Percentiles rank a stretch among this genome's conserved stretches.
Evolutionary conservation across 1,140 invertebrate species (phyloP).

Genomic region (Argopecten irradians): DNA sequence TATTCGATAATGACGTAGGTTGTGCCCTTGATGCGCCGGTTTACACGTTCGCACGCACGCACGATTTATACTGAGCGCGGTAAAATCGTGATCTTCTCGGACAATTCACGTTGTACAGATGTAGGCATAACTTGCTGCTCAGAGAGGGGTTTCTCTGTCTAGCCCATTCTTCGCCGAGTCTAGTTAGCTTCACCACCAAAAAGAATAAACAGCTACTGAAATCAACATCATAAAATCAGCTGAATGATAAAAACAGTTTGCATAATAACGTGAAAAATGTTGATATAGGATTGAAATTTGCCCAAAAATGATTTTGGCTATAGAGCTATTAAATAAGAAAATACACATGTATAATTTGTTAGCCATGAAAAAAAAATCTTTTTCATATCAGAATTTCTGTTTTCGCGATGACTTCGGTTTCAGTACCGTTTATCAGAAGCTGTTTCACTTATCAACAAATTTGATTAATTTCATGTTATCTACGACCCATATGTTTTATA

Average conservation of each 20-base stretch:
- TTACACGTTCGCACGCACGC: not conserved
- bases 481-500: not conserved
- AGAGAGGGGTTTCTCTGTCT: not conserved
- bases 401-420: not conserved
- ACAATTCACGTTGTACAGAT: not conserved
- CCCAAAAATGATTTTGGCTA: too few species aligned
- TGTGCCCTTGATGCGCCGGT: not conserved
- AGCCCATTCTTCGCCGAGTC: not conserved
- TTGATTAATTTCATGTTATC: slow-evolving; percentile 12
- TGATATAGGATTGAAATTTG: too few species aligned
- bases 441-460: not conserved
- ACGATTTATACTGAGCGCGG: not conserved
- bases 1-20: not conserved
- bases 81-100: not conserved
- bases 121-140: not conserved
- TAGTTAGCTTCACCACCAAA: not conserved
- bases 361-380: too few species aligned
- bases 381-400: not conserved
- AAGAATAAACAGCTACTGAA: too few species aligned
- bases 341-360: too few species aligned
- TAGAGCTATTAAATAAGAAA: too few species aligned
- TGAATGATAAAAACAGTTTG: too few species aligned
- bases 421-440: not conserved
- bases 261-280: too few species aligned
- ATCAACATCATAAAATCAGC: too few species aligned